These are phyloP conservation scores for Drosophila baimaii DNA, from an alignment of 1,140 invertebrate species.

Conservation along the genomic window DNA sequence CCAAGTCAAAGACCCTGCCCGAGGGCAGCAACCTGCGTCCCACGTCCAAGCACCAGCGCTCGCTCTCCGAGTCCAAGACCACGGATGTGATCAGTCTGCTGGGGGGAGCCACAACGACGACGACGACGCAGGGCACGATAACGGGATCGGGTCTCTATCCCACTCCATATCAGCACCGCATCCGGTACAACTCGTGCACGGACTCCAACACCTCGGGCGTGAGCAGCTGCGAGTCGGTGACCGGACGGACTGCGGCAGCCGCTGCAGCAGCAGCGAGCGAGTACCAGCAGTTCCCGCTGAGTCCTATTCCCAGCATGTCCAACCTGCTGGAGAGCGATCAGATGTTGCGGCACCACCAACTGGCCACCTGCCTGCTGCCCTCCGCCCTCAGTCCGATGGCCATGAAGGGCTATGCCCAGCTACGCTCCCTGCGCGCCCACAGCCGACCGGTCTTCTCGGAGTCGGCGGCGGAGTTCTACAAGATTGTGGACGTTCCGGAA, in stretches of 20 bases:
- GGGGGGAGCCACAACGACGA: not conserved
- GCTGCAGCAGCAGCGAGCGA: slow-evolving; percentile 85
- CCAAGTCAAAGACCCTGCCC: slow-evolving; percentile 77
- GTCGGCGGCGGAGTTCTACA: slow-evolving; percentile 72
- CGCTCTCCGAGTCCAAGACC: slow-evolving; percentile 88
- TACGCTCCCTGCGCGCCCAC: slow-evolving; percentile 89
- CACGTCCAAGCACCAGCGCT: slow-evolving; percentile 85
- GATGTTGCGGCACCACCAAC: slow-evolving; percentile 68
- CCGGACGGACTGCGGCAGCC: slow-evolving; percentile 79
- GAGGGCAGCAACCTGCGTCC: slow-evolving; percentile 64
- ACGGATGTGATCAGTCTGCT: slow-evolving; percentile 83
- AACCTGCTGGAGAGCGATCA: slow-evolving; percentile 85
- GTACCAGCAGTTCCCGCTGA: slow-evolving; percentile 88
- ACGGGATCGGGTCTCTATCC: slow-evolving; percentile 20
- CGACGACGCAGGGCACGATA: slow-evolving; percentile 3
- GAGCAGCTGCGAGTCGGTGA: slow-evolving; percentile 90
- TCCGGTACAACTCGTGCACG: slow-evolving; percentile 85
- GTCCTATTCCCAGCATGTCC: slow-evolving; percentile 92
- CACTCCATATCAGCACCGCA: slow-evolving; percentile 64
- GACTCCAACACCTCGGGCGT: slow-evolving; percentile 92
- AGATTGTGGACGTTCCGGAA: slow-evolving; percentile 65
- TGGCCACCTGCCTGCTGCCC: slow-evolving; percentile 56
- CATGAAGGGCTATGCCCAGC: slow-evolving; percentile 91
- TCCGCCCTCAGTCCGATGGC: slow-evolving; percentile 87
- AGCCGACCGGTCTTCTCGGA: slow-evolving; percentile 85